A percentile compares a stretch with the other conserved stretches of the same genome.
phyloP scores from a whole-genome alignment of 2,113 vertebrate genomes.

The Ictalurus furcatus region DNA sequence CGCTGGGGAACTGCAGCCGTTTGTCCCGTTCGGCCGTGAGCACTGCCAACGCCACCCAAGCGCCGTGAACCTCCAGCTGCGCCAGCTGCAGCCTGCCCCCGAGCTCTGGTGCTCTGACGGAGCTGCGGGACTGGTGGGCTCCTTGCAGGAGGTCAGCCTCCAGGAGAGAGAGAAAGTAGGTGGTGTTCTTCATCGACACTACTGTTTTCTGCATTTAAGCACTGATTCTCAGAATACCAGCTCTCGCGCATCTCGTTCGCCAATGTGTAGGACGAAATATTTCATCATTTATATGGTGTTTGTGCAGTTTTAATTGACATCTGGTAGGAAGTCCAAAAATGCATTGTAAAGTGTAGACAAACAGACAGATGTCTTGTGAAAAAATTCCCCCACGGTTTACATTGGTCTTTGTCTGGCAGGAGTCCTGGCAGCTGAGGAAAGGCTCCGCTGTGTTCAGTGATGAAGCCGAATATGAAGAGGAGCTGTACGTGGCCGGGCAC shows the following conservation, averaged over 20 bases:
- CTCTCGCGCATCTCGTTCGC: too few species aligned
- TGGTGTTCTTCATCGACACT: background rate
- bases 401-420: conserved; percentile 69
- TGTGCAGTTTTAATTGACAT: background rate
- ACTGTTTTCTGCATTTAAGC: background rate
- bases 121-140: conserved; percentile 90
- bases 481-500: conserved; percentile 90
- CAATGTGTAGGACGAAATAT: background rate
- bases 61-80: conserved; percentile 92
- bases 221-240: background rate
- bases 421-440: conserved; percentile 90
- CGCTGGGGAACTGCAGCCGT: conserved; percentile 98
- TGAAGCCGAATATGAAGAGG: conserved; percentile 89
- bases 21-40: conserved; percentile 94
- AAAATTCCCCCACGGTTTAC: background rate
- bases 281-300: background rate
- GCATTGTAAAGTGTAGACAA: background rate
- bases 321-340: background rate
- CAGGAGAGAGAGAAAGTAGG: conserved; percentile 85
- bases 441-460: conserved; percentile 78
- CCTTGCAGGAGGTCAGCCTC: conserved; percentile 92
- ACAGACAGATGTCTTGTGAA: background rate
- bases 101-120: conserved; percentile 96
- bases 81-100: conserved; percentile 93
- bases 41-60: conserved; percentile 96